Conservation (phyloP, 2,888 invertebrate genomes). For the Perithous albicinctus region DNA sequence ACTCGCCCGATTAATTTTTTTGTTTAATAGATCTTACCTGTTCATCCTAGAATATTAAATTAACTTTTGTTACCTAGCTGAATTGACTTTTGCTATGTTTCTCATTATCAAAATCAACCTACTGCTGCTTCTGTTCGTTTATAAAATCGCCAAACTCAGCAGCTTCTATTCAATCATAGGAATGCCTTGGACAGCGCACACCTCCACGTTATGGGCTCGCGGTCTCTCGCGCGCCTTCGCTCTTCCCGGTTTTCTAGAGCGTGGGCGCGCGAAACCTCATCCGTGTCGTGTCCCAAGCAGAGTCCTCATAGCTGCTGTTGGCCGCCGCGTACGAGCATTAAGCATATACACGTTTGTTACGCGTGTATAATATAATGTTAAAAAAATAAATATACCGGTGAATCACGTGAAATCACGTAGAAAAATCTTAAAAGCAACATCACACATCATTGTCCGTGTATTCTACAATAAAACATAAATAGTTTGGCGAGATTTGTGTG, state of each 20-base stretch:
- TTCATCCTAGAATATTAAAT: no score
- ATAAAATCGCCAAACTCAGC: not conserved
- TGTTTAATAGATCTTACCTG: no score
- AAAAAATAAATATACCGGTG: not conserved
- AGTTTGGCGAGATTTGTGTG: constrained; percentile 12
- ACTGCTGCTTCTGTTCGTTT: no score
- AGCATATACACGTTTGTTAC: constrained; percentile 32
- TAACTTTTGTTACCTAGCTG: no score
- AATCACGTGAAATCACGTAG: constrained; percentile 31
- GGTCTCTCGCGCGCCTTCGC: constrained; percentile 53
- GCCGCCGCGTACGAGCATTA: constrained; percentile 41
- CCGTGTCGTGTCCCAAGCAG: constrained; percentile 61
- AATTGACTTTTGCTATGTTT: no score
- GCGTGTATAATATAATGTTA: constrained; percentile 24
- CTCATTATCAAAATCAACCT: no score
- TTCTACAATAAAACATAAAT: constrained; percentile 50
- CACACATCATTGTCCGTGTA: not conserved
- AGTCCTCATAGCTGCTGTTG: constrained; percentile 43
- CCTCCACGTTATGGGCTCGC: constrained; percentile 53
- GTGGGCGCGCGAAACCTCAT: constrained; percentile 70
- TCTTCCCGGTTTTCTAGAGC: constrained; percentile 72
- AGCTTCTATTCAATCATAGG: no score
- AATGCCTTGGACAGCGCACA: constrained; percentile 36
- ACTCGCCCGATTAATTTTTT: no score
- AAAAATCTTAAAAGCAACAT: constrained; percentile 25